Evolutionary conservation across 2,797 vertebrate genomes (phyloP), one percentile per base, ranked within the genome.

Genomic region (Lithobates pipiens): DNA sequence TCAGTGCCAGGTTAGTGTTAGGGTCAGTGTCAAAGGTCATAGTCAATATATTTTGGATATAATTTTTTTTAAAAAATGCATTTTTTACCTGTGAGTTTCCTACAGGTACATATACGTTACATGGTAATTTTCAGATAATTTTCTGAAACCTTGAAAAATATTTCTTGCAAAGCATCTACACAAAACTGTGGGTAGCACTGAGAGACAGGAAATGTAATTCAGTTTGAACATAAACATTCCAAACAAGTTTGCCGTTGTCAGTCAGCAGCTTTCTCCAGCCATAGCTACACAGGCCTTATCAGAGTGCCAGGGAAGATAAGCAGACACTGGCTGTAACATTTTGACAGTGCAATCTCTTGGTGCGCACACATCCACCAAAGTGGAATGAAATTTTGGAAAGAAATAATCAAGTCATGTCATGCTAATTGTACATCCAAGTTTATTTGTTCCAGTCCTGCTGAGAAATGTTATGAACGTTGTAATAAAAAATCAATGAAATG

Each of bases 291-390:
- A 54, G 44, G 10, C 50, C 29, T 81, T 82, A 74, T 74, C 80
- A 63, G 50, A 72, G 46, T 72, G 80, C 80, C 70, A 74, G n/a
- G 32, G 46, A 71, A 72, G 68, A 72, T 80, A 71, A 80, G 44
- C 78, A 80, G 68, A 71, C 44, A 72, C 21, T 68, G 78, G 27
- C 77, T 70, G 34, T 79, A 61, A 77, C 76, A 77, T 23, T 27
- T 36, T 57, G 67, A 71, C 68, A 25, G 79, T 61, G 46, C 79
- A 81, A 81, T 34, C 79, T 81, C 69, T 39, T 81, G 79, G 57
- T 10, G 0, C 54, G 70, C 79, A 63, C 46, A 72, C 18, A 73
- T 27, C 46, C 27, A 61, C 69, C 29, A 72, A 61, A 57, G 79
- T 57, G 46, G 27, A 57, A 57, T 70, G n/a, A 27, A 29, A 80